These are phyloP conservation scores for Tiliacea aurago DNA, from an alignment of 2,888 invertebrate species.

Conservation along the genomic window DNA sequence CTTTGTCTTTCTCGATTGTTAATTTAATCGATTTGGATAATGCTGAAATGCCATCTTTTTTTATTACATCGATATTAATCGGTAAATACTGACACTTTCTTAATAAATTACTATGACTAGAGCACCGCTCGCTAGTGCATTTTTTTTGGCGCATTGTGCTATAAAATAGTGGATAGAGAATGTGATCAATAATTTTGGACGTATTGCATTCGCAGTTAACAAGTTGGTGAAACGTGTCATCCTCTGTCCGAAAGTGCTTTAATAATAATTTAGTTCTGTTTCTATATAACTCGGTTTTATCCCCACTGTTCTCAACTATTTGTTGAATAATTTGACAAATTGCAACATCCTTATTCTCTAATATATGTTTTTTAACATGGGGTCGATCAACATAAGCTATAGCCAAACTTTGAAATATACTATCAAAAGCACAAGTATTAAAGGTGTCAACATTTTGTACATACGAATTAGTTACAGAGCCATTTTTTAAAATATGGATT, in stretches of 20 bases:
- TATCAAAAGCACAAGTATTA: conserved; percentile 22
- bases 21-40: conserved; percentile 13
- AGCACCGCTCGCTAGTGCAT: conserved; percentile 10
- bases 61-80: conserved; percentile 16
- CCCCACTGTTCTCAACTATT: conserved; percentile 17
- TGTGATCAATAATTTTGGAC: conserved; percentile 14
- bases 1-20: conserved; percentile 12
- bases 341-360: conserved; percentile 11
- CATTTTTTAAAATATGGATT: conserved; percentile 21
- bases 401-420: conserved; percentile 19
- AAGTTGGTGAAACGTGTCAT: conserved; percentile 7
- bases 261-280: conserved; percentile 14
- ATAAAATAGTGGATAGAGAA: conserved; percentile 10
- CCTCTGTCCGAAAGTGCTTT: conserved; percentile 22
- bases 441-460: conserved; percentile 25
- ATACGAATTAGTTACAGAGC: conserved; percentile 16
- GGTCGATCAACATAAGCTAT: conserved; percentile 20
- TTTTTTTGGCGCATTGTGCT: conserved; percentile 12
- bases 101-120: conserved; percentile 15
- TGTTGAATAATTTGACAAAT: conserved; percentile 21
- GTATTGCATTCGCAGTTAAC: conserved; percentile 15
- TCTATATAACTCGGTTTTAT: conserved; percentile 19
- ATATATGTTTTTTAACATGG: conserved; percentile 16
- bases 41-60: conserved; percentile 18
- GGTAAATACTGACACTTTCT: conserved; percentile 10